Evolutionary conservation across 2,888 invertebrate species (phyloP), one percentile per base, ranked within the genome.

Genomic region (Aleiodes alternator): DNA sequence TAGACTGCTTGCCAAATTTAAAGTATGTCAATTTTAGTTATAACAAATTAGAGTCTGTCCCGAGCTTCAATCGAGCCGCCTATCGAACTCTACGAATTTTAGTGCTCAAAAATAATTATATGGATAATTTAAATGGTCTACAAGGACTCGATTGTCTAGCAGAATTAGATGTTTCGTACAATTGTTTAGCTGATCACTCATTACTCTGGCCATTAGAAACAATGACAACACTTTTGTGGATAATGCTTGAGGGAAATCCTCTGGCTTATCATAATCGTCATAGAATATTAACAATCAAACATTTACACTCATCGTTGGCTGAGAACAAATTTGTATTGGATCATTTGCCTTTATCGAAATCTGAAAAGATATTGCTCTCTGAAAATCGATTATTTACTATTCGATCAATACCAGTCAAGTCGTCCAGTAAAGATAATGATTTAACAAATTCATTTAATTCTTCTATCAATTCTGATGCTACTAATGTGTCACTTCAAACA

Each of bases 21-120:
- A 93, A 92, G 83, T 90, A 92, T 80, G 87, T 94, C 23, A 93
- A 94, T 89, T 85, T 94, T 68, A 92, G 93, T 73, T 94, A 90
- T 83, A 94, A 94, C 87, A 91, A 91, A 81, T 86, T 94, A 64
- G 91, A 90, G 43, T 82, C 83, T 55, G 87, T 93, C 64, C 94
- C 94, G 1, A 83, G 82, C 7, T 92, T 94, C 80, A 92, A 91
- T 81, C 90, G 91, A 81, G 91, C 91, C 75, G 90, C 92, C 12
- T 91, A 90, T 75, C 91, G 90, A 72, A 90, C 91, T 48, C 86
- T 93, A 68, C 91, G 92, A 87, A 88, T 92, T 55, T 87, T 94
- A 11, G 91, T 93, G 69, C 84, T 94, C 68, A 92, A 91, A 80
- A 93, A 93, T 85, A 94, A 94, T 87, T 92, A 92, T 78, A 91